Evolutionary conservation across 2,888 invertebrate genomes (phyloP), one percentile per base, ranked within the genome.

Genomic region (Lithophane leautieri): DNA sequence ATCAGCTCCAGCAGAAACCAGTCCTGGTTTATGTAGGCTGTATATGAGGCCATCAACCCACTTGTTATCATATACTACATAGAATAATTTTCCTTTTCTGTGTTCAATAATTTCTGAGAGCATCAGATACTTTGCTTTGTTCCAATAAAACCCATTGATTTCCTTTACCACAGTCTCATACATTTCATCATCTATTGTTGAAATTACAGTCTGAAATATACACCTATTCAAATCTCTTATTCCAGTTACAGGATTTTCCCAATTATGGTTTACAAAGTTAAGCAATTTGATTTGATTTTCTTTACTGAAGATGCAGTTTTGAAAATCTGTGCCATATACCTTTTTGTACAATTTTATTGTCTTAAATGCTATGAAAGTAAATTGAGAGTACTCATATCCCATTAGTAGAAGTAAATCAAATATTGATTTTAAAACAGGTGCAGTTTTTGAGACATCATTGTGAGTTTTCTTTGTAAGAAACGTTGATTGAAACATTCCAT

Each of bases 171-270:
- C 90, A 86, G 42, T 61, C 65, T 85, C 86, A 87, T 89, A 94
- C 87, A 86, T 88, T 54, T 86, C 74, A 62, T 89, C 77, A 84
- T 94, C 89, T 72, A 93, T 68, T 66, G 91, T 85, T 44, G 84
- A 88, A 74, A 96, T 86, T 65, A 92, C 91, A 81, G 88, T 96
- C 93, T 89, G 92, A 86, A 97, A 97, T 80, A 97, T 92, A 22
- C 87, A 90, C 79, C 95, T 94, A 84, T 97, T 97, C 61, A 96
- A 92, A 86, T 97, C 97, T 85, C 97, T 94, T 14, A 97, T 94
- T 71, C 97, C 97, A 76, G 95, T 95, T 16, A 97, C 94, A 40
- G 97, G 96, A 86, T 97, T 97, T 87, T 97, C 97, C 97, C 97
- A 97, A 88, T 97, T 97, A 67, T 97, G 97, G 87, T 97, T 97